Percentiles rank a stretch among this genome's conserved stretches.
Conservation (phyloP, 2,113 vertebrate genomes). For the Guaruba guarouba region DNA sequence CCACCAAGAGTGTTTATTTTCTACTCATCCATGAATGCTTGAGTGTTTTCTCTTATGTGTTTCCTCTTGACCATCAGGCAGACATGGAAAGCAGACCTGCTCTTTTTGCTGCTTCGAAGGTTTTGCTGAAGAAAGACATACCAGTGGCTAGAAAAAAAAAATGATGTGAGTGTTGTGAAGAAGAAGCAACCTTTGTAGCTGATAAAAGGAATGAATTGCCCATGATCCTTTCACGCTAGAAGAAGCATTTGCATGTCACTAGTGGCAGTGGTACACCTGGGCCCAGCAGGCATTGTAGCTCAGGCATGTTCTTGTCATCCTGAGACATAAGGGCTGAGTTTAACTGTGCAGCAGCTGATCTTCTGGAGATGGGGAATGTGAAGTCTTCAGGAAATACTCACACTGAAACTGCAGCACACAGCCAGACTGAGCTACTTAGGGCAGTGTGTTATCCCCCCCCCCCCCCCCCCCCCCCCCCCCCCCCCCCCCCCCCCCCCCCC, state of each 20-base stretch:
- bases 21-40: neutral
- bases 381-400: neutral
- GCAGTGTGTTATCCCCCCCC: neutral
- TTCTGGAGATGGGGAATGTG: neutral
- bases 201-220: constrained; percentile 17
- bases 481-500: too few species aligned
- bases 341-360: neutral
- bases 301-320: neutral
- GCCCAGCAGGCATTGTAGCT: neutral
- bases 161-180: neutral
- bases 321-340: neutral
- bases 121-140: neutral
- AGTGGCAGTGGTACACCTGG: neutral
- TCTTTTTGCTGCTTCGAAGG: neutral
- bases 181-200: neutral
- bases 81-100: neutral
- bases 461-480: too few species aligned
- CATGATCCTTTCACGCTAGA: constrained; percentile 8
- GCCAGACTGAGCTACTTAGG: neutral
- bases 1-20: neutral
- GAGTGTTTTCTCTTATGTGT: neutral
- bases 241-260: neutral
- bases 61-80: neutral
- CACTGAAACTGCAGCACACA: neutral
- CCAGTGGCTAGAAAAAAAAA: neutral